phyloP scores from a whole-genome alignment of 1,140 invertebrate genomes.

The Drosophila tsacasi region DNA sequence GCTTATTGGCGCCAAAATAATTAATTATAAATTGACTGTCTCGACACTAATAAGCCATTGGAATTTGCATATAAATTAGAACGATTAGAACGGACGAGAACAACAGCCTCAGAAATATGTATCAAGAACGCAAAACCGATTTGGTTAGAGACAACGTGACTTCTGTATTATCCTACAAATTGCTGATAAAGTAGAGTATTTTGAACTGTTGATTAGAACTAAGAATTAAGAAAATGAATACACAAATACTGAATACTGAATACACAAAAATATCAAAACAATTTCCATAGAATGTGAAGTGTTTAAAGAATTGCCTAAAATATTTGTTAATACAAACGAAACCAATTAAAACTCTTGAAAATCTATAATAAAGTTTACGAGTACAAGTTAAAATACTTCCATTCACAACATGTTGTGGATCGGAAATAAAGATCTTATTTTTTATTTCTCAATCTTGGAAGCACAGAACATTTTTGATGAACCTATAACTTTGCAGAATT shows the following conservation, averaged over 20 bases:
- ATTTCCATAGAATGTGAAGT: background rate
- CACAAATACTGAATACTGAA: background rate
- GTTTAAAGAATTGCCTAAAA: background rate
- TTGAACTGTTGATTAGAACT: background rate
- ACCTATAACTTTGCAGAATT: conserved; percentile 14
- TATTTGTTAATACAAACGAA: background rate
- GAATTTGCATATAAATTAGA: conserved; percentile 82
- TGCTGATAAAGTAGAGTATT: background rate
- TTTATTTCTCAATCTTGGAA: conserved; percentile 4
- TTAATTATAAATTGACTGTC: conserved; percentile 66
- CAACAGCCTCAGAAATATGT: conserved; percentile 37
- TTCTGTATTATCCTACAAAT: conserved; percentile 5
- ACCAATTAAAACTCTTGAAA: background rate
- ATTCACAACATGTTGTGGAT: background rate
- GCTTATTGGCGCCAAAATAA: conserved; percentile 70
- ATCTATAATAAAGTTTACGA: background rate
- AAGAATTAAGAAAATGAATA: background rate
- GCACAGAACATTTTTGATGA: conserved; percentile 6
- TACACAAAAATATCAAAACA: background rate
- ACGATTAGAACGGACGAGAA: conserved; percentile 69
- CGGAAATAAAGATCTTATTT: conserved; percentile 3
- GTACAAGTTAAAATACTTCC: background rate
- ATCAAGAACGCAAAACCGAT: conserved; percentile 32
- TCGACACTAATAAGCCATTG: conserved; percentile 67
- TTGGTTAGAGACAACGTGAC: conserved; percentile 14